A percentile compares a stretch with the other conserved stretches of the same genome.
Evolutionary conservation across 2,113 vertebrate genomes (phyloP).

Genomic region (Indicator maculatus): DNA sequence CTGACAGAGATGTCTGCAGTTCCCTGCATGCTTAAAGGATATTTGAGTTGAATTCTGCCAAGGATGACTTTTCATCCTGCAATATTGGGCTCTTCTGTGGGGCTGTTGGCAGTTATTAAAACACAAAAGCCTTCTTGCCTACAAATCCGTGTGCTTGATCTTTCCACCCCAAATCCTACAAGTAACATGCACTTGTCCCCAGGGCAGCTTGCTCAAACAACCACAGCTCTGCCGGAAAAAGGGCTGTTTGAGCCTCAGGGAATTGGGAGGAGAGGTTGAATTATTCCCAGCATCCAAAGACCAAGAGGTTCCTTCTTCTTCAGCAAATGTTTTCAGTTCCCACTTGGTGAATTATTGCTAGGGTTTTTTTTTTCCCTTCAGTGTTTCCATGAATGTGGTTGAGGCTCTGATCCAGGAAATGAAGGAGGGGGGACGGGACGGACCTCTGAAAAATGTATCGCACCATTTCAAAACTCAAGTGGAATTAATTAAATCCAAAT

Average conservation of each 20-base stretch:
- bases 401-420: constrained; percentile 74
- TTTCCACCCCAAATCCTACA: constrained; percentile 52
- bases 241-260: constrained; percentile 40
- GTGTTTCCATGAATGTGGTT: constrained; percentile 71
- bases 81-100: neutral
- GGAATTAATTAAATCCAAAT: constrained; percentile 79
- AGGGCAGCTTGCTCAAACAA: constrained; percentile 58
- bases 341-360: constrained; percentile 65
- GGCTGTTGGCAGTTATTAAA: constrained; percentile 53
- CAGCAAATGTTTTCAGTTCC: constrained; percentile 58
- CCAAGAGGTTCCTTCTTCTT: constrained; percentile 51
- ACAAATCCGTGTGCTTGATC: constrained; percentile 54
- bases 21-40: constrained; percentile 5
- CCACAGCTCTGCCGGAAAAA: constrained; percentile 58
- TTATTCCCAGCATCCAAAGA: constrained; percentile 61
- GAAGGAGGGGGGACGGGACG: neutral
- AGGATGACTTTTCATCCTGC: constrained; percentile 20
- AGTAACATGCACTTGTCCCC: constrained; percentile 66
- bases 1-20: constrained; percentile 3
- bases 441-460: constrained; percentile 66
- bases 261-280: constrained; percentile 48
- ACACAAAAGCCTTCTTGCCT: constrained; percentile 52
- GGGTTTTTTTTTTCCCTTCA: constrained; percentile 47
- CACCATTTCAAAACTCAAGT: constrained; percentile 69
- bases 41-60: constrained; percentile 32